A percentile compares a stretch with the other conserved stretches of the same genome.
phyloP scores from a whole-genome alignment of 2,113 vertebrate species.

The Hypomesus transpacificus region DNA sequence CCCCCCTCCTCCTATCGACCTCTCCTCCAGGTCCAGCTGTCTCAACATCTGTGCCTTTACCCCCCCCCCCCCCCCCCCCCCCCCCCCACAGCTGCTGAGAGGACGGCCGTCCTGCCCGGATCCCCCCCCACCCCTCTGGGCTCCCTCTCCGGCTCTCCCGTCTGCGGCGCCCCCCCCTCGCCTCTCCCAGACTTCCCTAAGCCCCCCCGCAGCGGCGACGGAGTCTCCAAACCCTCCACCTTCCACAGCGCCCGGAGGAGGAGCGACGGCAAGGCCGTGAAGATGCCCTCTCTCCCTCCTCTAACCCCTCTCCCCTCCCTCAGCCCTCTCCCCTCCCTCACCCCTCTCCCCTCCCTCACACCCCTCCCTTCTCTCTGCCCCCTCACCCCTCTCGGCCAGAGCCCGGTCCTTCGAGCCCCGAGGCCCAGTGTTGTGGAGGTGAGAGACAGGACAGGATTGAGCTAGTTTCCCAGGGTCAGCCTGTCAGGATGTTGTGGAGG shows the following conservation, averaged over 20 bases:
- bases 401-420: constrained; percentile 7
- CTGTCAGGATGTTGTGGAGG: too few relatives aligned
- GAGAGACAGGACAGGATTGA: not conserved
- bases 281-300: constrained; percentile 20
- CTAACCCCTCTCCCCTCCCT: not conserved
- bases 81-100: constrained; percentile 51
- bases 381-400: constrained; percentile 18
- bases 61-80: constrained; percentile 37
- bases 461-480: too few relatives aligned
- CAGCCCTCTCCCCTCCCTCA: not conserved
- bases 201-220: constrained; percentile 36
- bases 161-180: constrained; percentile 45
- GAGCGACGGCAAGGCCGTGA: constrained; percentile 10
- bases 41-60: constrained; percentile 63
- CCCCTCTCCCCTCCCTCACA: constrained; percentile 4
- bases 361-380: constrained; percentile 14
- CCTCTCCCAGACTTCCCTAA: constrained; percentile 49
- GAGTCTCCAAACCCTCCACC: constrained; percentile 28
- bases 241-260: constrained; percentile 42
- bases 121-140: constrained; percentile 57
- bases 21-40: constrained; percentile 46
- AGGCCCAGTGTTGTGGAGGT: constrained; percentile 27
- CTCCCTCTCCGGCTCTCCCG: constrained; percentile 49
- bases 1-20: constrained; percentile 30
- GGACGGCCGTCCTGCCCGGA: constrained; percentile 43